Conservation (phyloP, 2,797 vertebrate genomes). For the Furcifer pardalis region DNA sequence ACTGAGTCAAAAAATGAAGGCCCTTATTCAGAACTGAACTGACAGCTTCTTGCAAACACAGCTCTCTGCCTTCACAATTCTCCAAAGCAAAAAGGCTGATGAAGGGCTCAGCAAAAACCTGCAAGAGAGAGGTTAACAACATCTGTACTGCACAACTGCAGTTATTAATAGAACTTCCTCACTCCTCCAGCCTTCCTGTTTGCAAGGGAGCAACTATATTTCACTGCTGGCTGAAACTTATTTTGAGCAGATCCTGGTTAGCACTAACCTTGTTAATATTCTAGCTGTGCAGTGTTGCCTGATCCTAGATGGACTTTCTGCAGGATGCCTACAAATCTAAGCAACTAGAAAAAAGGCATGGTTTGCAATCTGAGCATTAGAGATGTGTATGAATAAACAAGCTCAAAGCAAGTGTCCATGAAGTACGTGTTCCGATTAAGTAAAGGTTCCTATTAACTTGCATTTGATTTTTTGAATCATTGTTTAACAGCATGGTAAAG, state of each 20-base stretch:
- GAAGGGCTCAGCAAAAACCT: slow-evolving; percentile 85
- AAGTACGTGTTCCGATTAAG: too few relatives aligned
- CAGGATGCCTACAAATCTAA: not conserved
- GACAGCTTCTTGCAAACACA: slow-evolving; percentile 73
- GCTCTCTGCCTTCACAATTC: slow-evolving; percentile 82
- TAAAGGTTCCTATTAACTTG: too few relatives aligned
- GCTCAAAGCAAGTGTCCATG: too few relatives aligned
- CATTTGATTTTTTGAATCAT: too few relatives aligned
- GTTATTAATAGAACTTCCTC: not conserved
- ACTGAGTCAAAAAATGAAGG: slow-evolving; percentile 81
- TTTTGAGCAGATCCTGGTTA: not conserved
- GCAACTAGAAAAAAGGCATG: not conserved
- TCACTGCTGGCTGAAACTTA: not conserved
- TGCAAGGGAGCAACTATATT: not conserved
- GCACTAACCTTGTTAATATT: not conserved
- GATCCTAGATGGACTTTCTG: not conserved
- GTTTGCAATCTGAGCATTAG: too few relatives aligned
- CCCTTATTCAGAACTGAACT: slow-evolving; percentile 77
- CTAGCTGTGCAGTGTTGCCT: not conserved
- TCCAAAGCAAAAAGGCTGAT: slow-evolving; percentile 84
- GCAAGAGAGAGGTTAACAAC: not conserved
- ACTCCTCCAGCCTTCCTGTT: not conserved
- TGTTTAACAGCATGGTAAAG: too few relatives aligned
- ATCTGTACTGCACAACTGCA: not conserved
- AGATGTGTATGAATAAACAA: too few relatives aligned